Evolutionary conservation across 2,888 invertebrate species (phyloP).

Genomic region (Scaeva pyrastri): DNA sequence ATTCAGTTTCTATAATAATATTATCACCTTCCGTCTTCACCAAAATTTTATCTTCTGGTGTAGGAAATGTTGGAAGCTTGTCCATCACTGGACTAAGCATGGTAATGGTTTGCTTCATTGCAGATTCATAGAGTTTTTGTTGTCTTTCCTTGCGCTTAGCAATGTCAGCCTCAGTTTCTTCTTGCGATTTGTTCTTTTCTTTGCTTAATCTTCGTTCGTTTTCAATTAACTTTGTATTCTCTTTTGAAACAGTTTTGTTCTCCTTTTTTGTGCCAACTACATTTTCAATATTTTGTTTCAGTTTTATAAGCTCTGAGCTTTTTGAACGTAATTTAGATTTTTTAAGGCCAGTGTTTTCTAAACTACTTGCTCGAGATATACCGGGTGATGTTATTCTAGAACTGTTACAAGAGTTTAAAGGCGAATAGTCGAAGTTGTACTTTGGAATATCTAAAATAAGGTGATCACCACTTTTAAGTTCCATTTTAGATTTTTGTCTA

Average conservation of each 20-base stretch:
- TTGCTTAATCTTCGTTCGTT: constrained; percentile 84
- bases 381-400: constrained; percentile 83
- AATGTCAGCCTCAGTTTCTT: constrained; percentile 88
- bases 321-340: constrained; percentile 79
- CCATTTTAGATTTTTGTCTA: constrained; percentile 83
- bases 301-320: constrained; percentile 79
- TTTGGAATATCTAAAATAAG: constrained; percentile 83
- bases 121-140: constrained; percentile 90
- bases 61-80: constrained; percentile 88
- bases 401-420: constrained; percentile 83
- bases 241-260: constrained; percentile 86
- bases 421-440: constrained; percentile 83
- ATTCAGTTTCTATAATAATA: constrained; percentile 89
- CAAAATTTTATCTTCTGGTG: constrained; percentile 89
- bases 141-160: constrained; percentile 90
- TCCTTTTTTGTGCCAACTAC: constrained; percentile 79
- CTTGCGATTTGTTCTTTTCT: constrained; percentile 89
- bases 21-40: constrained; percentile 90
- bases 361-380: constrained; percentile 83
- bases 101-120: constrained; percentile 90
- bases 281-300: constrained; percentile 84
- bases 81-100: constrained; percentile 90
- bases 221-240: constrained; percentile 89
- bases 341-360: constrained; percentile 82
- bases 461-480: constrained; percentile 83